A percentile compares a stretch with the other conserved stretches of the same genome.
These are phyloP conservation scores for Tiliacea citrago DNA, from an alignment of 2,888 invertebrate species.

Conservation along the genomic window DNA sequence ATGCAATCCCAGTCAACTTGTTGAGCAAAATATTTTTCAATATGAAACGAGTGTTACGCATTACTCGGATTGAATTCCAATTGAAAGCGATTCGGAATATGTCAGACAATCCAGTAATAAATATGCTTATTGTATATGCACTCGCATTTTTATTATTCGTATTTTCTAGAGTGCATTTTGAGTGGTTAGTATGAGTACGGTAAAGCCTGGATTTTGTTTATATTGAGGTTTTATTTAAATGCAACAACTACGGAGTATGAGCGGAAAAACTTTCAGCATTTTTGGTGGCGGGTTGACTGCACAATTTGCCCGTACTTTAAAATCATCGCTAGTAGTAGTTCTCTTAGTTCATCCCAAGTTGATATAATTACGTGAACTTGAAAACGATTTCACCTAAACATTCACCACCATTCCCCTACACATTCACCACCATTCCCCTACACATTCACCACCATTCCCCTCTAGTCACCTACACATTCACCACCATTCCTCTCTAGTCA, in stretches of 20 bases:
- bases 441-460: no score
- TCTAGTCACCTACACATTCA: no score
- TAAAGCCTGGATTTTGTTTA: slow-evolving; percentile 17
- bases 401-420: no score
- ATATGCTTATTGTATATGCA: slow-evolving; percentile 64
- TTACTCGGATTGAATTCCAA: slow-evolving; percentile 69
- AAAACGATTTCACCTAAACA: no score
- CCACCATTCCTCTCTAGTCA: no score
- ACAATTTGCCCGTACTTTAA: not conserved
- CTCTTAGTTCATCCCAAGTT: no score
- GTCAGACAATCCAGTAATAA: slow-evolving; percentile 67
- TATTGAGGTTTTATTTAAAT: slow-evolving; percentile 28
- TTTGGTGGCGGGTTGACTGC: no score
- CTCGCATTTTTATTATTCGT: slow-evolving; percentile 52
- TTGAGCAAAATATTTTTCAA: slow-evolving; percentile 70
- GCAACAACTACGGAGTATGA: no score
- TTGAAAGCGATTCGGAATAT: slow-evolving; percentile 65
- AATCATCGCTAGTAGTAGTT: not conserved
- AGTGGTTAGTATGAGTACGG: slow-evolving; percentile 32
- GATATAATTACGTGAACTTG: not conserved
- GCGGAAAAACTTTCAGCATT: not conserved
- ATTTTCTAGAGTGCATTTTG: slow-evolving; percentile 58
- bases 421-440: no score
- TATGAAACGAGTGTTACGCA: slow-evolving; percentile 61
- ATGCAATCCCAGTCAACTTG: slow-evolving; percentile 60